These are phyloP conservation scores for Pholis gunnellus DNA, from an alignment of 2,113 vertebrate species.

Conservation along the genomic window DNA sequence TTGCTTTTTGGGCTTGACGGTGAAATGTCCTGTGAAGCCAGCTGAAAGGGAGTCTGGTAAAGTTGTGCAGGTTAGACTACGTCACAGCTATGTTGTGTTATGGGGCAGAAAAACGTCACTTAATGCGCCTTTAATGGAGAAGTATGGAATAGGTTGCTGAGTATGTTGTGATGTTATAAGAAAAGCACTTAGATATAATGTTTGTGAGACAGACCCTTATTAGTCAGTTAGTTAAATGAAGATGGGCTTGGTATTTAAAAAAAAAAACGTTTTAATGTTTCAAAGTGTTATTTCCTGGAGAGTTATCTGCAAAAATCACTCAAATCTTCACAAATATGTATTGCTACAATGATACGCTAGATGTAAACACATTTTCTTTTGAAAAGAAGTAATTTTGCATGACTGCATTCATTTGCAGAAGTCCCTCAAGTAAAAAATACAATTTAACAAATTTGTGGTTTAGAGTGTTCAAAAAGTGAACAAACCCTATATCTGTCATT, in stretches of 20 bases:
- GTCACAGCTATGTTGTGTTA: constrained; percentile 36
- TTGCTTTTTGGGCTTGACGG: constrained; percentile 49
- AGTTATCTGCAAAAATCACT: constrained; percentile 38
- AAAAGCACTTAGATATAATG: constrained; percentile 41
- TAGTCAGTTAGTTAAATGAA: constrained; percentile 56
- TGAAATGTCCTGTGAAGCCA: constrained; percentile 45
- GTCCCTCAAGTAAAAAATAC: constrained; percentile 36
- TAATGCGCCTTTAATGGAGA: constrained; percentile 44
- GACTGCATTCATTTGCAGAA: constrained; percentile 53
- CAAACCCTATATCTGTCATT: constrained; percentile 41
- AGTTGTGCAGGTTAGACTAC: constrained; percentile 27
- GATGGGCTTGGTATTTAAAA: constrained; percentile 26
- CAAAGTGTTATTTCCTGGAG: constrained; percentile 20
- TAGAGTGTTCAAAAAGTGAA: constrained; percentile 36
- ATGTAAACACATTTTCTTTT: background rate
- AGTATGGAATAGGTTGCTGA: constrained; percentile 51
- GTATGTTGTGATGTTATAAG: constrained; percentile 64
- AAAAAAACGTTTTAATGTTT: constrained; percentile 14
- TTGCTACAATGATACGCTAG: constrained; percentile 44
- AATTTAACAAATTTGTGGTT: constrained; percentile 42
- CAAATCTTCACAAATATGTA: constrained; percentile 55
- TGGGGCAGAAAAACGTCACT: constrained; percentile 35
- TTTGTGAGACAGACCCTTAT: constrained; percentile 38
- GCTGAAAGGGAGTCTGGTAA: constrained; percentile 24
- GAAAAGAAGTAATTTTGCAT: constrained; percentile 57